A percentile compares a stretch with the other conserved stretches of the same genome.
These are phyloP conservation scores for Catharus fuscescens DNA, from an alignment of 2,113 vertebrate species.

Conservation along the genomic window DNA sequence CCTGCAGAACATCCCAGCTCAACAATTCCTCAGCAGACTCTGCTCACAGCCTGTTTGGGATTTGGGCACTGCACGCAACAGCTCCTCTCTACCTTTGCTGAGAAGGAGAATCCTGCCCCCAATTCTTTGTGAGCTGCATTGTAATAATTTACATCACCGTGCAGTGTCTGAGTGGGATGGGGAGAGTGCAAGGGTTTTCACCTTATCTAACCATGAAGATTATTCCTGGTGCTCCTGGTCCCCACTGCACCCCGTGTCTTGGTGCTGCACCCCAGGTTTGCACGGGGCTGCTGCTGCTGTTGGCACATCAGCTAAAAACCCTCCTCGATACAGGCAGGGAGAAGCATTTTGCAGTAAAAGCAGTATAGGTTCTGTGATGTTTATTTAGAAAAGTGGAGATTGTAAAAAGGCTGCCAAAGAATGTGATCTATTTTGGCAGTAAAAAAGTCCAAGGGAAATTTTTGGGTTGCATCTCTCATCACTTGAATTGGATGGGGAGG, in stretches of 20 bases:
- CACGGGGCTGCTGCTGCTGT: neutral
- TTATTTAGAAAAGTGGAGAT: conserved; percentile 59
- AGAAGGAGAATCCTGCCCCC: neutral
- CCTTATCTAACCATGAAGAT: rapidly evolving
- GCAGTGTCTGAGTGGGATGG: neutral
- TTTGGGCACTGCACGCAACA: neutral
- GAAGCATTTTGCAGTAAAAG: neutral
- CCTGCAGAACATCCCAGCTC: neutral
- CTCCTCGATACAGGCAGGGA: rapidly evolving
- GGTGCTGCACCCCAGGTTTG: neutral
- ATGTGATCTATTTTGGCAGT: conserved; percentile 58
- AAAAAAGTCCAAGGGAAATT: conserved; percentile 48
- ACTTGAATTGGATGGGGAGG: conserved; percentile 33
- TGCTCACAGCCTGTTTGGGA: neutral
- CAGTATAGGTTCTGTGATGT: neutral
- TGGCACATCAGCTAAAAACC: neutral
- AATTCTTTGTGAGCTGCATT: neutral
- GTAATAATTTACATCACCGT: neutral
- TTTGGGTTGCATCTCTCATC: conserved; percentile 49
- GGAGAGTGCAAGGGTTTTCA: neutral
- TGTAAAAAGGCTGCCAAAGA: conserved; percentile 44
- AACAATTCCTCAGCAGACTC: neutral
- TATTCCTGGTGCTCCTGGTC: neutral
- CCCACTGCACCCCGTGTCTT: rapidly evolving
- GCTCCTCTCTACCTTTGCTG: neutral